Base-by-base conservation (phyloP, 2,797 vertebrate genomes). In the Merluccius polli region DNA sequence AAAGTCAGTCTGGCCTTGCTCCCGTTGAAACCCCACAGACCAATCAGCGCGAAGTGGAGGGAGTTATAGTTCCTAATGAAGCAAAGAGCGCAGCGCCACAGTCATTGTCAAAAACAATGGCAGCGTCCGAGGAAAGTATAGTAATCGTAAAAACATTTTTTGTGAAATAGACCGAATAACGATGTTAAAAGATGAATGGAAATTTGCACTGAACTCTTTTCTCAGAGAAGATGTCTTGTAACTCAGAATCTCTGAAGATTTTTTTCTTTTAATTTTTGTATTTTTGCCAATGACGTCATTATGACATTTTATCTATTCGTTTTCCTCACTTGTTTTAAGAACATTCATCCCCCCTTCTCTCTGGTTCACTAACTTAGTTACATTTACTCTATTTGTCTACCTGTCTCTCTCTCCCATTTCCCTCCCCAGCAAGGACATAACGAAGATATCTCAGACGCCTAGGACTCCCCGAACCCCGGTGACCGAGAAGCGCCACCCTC, bases 401-500 rank as follows among this genome's bases (percentile, higher is more conserved):
- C 10, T 29, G 1, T 29, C 71, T 41, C 12, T 27, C 32, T 12
- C 44, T 38, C 70, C 41, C 31, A 11, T 4, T 32, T 4, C 29
- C 65, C 13, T 16, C n/a, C 4, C 24, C 88, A 97, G 95, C 76
- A 95, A 78, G 83, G 95, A 96, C 7, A 11, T 84, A 0, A 27
- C 24, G 24, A 65, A 27, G 24, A 13, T 27, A 13, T 11, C 24
- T 27, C 59, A 10, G 59, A 24, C 59, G 9, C 81, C 73, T 48
- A 76, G 73, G 48, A 81, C 81, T 0, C 82, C 84, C 30, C 92
- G 73, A 65, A 79, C 88, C 0, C 82, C 89, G 0, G 72, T 1
- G 0, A 65, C 63, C 0, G 91, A 90, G 27, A 78, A 0, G 21
- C 31, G 74, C 0, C 73, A 63, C 5, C 84, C 80, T 2, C 91